Evolutionary conservation across 1,140 invertebrate species (phyloP).

Genomic region (Zaprionus vittiger): DNA sequence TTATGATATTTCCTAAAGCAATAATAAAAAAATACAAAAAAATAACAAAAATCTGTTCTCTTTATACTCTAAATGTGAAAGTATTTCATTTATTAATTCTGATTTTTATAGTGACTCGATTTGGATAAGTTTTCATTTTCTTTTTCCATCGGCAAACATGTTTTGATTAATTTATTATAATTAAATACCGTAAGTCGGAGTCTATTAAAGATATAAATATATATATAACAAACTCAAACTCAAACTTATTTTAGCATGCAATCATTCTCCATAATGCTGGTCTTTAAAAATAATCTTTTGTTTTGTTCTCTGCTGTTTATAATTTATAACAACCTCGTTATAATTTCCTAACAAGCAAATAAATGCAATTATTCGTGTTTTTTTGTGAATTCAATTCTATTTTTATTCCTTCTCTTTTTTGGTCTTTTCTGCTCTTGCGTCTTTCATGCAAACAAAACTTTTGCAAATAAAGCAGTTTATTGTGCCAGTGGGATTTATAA

Average conservation of each 20-base stretch:
- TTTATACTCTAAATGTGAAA: not conserved
- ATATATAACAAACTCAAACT: not conserved
- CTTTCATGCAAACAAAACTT: constrained; percentile 60
- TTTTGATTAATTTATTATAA: not conserved
- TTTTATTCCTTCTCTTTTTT: not conserved
- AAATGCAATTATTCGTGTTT: constrained; percentile 31
- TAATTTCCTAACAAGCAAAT: constrained; percentile 37
- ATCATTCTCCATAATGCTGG: not conserved
- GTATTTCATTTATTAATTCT: not conserved
- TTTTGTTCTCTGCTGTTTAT: constrained; percentile 15
- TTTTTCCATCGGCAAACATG: constrained; percentile 7
- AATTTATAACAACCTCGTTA: constrained; percentile 38
- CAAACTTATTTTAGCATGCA: not conserved
- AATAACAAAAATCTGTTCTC: not conserved
- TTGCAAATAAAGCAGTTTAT: constrained; percentile 81
- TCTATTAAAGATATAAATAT: not conserved
- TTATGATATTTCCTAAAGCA: not conserved
- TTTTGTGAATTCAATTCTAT: constrained; percentile 16
- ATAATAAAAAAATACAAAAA: not conserved
- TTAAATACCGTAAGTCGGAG: not conserved
- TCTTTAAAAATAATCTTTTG: constrained; percentile 31
- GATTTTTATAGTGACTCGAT: not conserved
- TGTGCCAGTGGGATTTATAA: constrained; percentile 73
- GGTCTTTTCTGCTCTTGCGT: constrained; percentile 2
- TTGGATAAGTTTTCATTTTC: not conserved